Base-by-base conservation (phyloP, 2,113 vertebrate genomes). In the Petroica traversi region DNA sequence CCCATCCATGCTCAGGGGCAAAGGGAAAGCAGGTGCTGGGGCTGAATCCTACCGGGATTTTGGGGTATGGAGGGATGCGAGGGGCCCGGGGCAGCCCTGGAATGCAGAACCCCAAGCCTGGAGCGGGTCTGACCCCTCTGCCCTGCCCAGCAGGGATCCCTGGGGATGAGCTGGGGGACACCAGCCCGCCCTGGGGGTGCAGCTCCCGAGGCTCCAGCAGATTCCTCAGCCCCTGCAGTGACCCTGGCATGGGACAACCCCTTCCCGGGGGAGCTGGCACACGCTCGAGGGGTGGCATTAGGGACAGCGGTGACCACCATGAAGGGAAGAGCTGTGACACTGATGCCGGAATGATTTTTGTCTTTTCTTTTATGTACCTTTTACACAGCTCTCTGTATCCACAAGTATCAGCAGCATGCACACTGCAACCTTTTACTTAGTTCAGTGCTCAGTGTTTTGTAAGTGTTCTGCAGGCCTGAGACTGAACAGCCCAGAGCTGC, bases 281-380 rank as follows among this genome's bases (percentile, higher is more conserved):
- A 14, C 16, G 2, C 4, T 0, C 2, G 0, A 5, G 49, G 38
- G 15, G 34, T 33, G 85, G 40, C 28, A 29, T 8, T 7, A 4
- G 0, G 6, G 63, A 5, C 25, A n/a, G 54, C 16, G 15, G 36
- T 5, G 67, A n/a, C 62, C 16, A 1, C 45, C 10, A 0, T 0
- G 3, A 24, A 15, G 25, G 23, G 13, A 26, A 38, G 49, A 59
- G 4, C 1, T 2, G 49, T 5, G 72, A 40, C 10, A 40, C 14
- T n/a, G n/a, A n/a, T n/a, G n/a, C n/a, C n/a, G n/a, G n/a, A n/a
- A n/a, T n/a, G n/a, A n/a, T n/a, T n/a, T n/a, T n/a, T n/a, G n/a
- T n/a, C n/a, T n/a, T n/a, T n/a, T n/a, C n/a, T n/a, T n/a, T n/a
- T n/a, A n/a, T n/a, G n/a, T n/a, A n/a, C n/a, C n/a, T n/a, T n/a